Conservation (phyloP, 2,888 invertebrate genomes). For the Erebia epiphron region DNA sequence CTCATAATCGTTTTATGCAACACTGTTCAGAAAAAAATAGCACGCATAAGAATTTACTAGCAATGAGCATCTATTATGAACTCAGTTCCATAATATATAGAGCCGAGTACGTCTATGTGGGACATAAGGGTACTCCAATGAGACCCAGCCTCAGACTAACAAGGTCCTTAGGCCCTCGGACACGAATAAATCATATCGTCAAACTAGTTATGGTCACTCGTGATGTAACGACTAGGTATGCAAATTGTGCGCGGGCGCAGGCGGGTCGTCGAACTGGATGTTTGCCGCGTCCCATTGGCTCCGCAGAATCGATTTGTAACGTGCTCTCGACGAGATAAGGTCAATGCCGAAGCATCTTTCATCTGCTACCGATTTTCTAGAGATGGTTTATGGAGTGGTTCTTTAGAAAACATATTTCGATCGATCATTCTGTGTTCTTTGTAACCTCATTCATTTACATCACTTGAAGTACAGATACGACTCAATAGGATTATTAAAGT, state of each 20-base stretch:
- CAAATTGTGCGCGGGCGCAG: constrained; percentile 68
- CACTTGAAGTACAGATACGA: not conserved
- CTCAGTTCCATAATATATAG: not conserved
- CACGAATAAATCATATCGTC: constrained; percentile 60
- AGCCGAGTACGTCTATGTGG: constrained; percentile 10
- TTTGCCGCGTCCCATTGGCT: constrained; percentile 68
- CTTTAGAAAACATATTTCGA: not conserved
- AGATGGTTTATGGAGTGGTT: constrained; percentile 23
- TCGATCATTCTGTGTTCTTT: not conserved
- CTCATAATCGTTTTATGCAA: not conserved
- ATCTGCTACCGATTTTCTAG: constrained; percentile 67
- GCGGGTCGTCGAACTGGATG: constrained; percentile 68
- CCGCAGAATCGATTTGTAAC: constrained; percentile 74
- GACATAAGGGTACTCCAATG: constrained; percentile 14
- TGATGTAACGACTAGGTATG: constrained; percentile 76
- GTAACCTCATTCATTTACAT: not conserved
- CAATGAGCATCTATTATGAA: not conserved
- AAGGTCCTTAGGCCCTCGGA: constrained; percentile 45
- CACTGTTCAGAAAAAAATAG: not conserved
- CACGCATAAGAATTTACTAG: not conserved
- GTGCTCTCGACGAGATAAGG: constrained; percentile 71
- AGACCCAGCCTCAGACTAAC: constrained; percentile 39
- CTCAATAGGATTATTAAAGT: not conserved
- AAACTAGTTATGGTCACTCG: constrained; percentile 62
- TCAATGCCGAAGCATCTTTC: constrained; percentile 76